Evolutionary conservation across 2,113 vertebrate genomes (phyloP), one percentile per base, ranked within the genome.

Genomic region (Apteryx mantelli): DNA sequence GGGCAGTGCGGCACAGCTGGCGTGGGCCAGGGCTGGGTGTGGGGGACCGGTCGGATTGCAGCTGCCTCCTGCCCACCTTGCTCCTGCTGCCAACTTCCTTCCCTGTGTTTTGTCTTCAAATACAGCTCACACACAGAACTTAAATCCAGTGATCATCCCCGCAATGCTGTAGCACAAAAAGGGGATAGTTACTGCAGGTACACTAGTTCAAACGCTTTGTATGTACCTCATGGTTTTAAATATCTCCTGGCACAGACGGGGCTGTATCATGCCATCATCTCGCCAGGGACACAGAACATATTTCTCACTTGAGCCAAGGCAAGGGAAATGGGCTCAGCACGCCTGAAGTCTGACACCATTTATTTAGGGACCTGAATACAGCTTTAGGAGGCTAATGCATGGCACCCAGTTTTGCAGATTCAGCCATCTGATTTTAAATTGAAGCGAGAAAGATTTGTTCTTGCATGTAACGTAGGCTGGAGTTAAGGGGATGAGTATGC

Each of bases 181-280:
- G 64, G 40, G 50, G 28, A 7, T 7, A 16, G 58, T 9, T 32
- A 30, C 15, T 14, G 55, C 48, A 9, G 7, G 32, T 0, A 71
- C 58, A 2, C 9, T 30, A 1, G 1, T 73, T 38, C 32, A 63
- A 71, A 8, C 4, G 3, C 60, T 5, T n/a, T 1, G 73, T 63
- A 5, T 5, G 17, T 14, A 3, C 60, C 2, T 34, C 4, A 38
- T 0, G 25, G 20, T 17, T 60, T 52, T 9, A 32, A 18, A 2
- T 1, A 24, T 1, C 50, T 22, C 10, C 52, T 8, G 36, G 17
- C 40, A 28, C 71, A 16, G 14, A 7, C 32, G 0, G 25, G 26
- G 48, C 69, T 53, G 46, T 5, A 8, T 32, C 16, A 4, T 21
- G 21, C 74, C 11, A 50, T 32, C 24, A 2, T 24, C 36, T 14